Conservation (phyloP, 2,797 vertebrate genomes). For the Todus mexicanus region DNA sequence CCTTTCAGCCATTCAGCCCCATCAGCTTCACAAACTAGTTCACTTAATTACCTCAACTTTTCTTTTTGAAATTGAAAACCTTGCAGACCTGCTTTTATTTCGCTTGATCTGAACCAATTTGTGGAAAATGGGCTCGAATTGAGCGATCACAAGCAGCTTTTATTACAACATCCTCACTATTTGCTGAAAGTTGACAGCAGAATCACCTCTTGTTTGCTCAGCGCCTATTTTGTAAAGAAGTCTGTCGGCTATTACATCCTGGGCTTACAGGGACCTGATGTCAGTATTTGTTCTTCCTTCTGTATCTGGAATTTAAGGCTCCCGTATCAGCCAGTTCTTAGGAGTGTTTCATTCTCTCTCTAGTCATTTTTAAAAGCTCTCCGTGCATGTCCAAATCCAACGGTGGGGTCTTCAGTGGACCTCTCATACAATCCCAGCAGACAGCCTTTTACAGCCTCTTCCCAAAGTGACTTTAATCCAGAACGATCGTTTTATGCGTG, state of each 20-base stretch:
- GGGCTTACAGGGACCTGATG: neutral
- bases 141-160: constrained; percentile 20
- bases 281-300: constrained; percentile 23
- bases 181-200: neutral
- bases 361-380: constrained; percentile 3
- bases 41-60: neutral
- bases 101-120: neutral
- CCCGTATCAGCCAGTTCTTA: neutral
- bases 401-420: neutral
- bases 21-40: neutral
- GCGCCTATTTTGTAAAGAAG: neutral
- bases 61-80: neutral
- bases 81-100: neutral
- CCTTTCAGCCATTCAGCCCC: neutral
- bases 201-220: constrained; percentile 23
- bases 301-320: neutral
- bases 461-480: constrained; percentile 41
- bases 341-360: neutral
- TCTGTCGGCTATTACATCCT: neutral
- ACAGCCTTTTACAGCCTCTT: constrained; percentile 15
- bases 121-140: neutral
- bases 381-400: neutral
- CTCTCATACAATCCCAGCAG: constrained; percentile 23
- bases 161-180: neutral
- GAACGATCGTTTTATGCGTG: neutral